Evolutionary conservation across 92 coral and sea anemone species (phyloP), one percentile per base, ranked within the genome.

Genomic region (Scolanthus callimorphus): DNA sequence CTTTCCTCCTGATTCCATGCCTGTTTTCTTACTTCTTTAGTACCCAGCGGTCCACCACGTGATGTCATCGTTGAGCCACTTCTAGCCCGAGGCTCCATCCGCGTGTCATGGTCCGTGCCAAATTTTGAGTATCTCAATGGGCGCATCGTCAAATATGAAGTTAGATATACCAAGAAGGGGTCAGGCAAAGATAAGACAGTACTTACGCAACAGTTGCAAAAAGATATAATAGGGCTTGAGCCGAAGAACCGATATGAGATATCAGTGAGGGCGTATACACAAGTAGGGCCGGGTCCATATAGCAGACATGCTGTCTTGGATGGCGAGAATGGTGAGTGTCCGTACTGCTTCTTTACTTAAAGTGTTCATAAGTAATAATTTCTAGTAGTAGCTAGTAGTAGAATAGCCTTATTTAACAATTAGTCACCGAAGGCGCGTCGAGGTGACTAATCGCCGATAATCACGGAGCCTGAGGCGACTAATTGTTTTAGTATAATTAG

Each of bases 21-120:
- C 15, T 34, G 8, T 34, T 34, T 34, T 15, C 41, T 34, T 34
- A 6, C 15, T 6, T 34, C 41, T 43, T 45, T 37, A 82, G 89
- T 78, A 27, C 89, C 89, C 12, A 69, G 70, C 27, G 89, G 89
- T n/a, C 74, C 89, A 0, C 89, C 83, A 6, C 89, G 89, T 37
- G 89, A 82, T 48, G 70, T 82, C 23, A 46, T 82, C 13, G 73
- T 82, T 3, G 80, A 75, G 28, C 83, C 83, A 43, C 15, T 34
- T 6, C 53, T 53, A 45, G 59, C 67, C 11, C 51, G 34, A 31
- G 65, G 37, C 31, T 53, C 70, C 51, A 82, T 82, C 4, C 50
- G 71, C 13, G 79, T 82, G 17, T 82, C 89, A 0, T 82, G 83
- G 89, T 76, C 67, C 37, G 75, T 70, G 27, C 83, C 83, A 39